Evolutionary conservation across 2,888 invertebrate genomes (phyloP).

Genomic region (Drosophila mimica): DNA sequence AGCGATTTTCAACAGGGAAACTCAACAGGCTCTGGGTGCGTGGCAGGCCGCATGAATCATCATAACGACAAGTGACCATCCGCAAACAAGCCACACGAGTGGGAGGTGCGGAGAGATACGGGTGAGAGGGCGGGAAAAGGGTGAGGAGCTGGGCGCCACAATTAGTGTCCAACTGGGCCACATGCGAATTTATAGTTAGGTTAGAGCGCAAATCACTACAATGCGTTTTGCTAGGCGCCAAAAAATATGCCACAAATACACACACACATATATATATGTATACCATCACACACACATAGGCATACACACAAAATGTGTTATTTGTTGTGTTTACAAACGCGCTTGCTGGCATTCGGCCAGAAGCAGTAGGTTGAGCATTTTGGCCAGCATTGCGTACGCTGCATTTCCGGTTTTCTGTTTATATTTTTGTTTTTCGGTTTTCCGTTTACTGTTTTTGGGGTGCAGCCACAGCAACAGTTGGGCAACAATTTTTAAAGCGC

Average conservation of each 20-base stretch:
- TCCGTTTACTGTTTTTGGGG: conserved; percentile 4
- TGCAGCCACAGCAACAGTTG: conserved; percentile 66
- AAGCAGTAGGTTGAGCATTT: conserved; percentile 24
- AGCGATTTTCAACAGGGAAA: conserved; percentile 49
- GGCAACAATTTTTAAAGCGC: conserved; percentile 58
- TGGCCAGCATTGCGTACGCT: conserved; percentile 58
- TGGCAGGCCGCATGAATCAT: conserved; percentile 71
- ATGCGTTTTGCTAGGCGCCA: conserved; percentile 61
- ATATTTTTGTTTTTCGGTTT: conserved; percentile 11
- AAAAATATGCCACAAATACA: conserved; percentile 66
- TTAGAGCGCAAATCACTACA: conserved; percentile 57
- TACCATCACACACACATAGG: conserved; percentile 22
- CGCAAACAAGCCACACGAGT: conserved; percentile 53
- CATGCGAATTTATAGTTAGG: conserved; percentile 70
- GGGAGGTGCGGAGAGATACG: background rate
- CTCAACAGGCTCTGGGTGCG: conserved; percentile 53
- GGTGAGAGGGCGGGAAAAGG: too few relatives aligned
- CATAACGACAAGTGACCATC: conserved; percentile 69
- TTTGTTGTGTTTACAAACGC: conserved; percentile 76
- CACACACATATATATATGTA: conserved; percentile 17
- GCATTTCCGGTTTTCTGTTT: conserved; percentile 63
- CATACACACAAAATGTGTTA: conserved; percentile 56
- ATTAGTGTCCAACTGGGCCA: conserved; percentile 39
- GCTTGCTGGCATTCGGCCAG: conserved; percentile 53
- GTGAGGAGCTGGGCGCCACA: conserved; percentile 13